Base-by-base conservation (phyloP, 1,140 invertebrate genomes). In the Maconellicoccus hirsutus region DNA sequence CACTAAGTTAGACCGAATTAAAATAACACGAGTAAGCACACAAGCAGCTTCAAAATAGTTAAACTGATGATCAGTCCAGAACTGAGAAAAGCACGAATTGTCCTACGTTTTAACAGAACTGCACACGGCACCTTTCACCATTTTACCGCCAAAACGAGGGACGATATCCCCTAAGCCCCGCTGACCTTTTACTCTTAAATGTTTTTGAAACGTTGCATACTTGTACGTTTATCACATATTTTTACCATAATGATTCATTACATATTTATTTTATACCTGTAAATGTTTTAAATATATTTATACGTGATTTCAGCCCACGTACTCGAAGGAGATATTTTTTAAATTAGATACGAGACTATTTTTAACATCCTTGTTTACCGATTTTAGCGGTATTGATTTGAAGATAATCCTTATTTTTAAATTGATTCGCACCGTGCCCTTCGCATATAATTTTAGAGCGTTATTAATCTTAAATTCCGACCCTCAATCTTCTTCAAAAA, bases 11-110 rank as follows among this genome's bases (percentile, higher is more conserved):
- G 25, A 26, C 25, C 21, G 25, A 66, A 22, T 22, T 4, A 59
- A 66, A 25, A 26, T 16, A 25, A 66, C 21, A 25, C 25, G 25
- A 66, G 61, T 25, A 66, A 25, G 25, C 21, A 66, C 52, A 22
- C 22, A 25, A 26, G 61, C 61, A 23, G 22, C 61, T 26, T 66
- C 3, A 25, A 25, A 3, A 66, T 23, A 25, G 10, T 66, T 66
- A 66, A 66, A 66, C 61, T 66, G 61, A 66, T 25, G 25, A 66
- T 66, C 61, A 66, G 22, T 66, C 61, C 61, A 66, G 61, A 25
- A 66, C 61, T 66, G 61, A 66, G 61, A 66, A 66, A 12, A 16
- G 61, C 10, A 26, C 61, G 61, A 66, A 66, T 26, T 25, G 25
- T 66, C 61, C 10, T 66, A 66, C 25, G 25, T 25, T 66, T 25